Conservation (phyloP, 2,888 invertebrate genomes). For the Steromphala cineraria region DNA sequence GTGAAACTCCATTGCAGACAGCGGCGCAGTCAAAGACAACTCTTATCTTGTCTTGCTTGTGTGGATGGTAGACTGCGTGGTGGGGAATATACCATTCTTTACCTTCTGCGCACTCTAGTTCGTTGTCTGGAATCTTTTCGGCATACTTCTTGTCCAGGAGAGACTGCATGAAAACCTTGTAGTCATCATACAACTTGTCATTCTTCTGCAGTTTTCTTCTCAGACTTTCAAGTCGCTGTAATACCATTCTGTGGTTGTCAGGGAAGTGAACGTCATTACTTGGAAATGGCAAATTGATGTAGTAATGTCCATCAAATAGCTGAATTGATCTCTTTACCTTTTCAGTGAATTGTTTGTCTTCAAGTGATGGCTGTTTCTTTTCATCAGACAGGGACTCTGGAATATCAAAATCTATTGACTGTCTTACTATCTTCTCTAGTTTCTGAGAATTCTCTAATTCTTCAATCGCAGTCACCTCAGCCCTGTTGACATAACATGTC, state of each 20-base stretch:
- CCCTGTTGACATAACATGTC: no score
- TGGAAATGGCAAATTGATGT: constrained; percentile 9
- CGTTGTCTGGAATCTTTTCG: no score
- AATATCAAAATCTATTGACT: no score
- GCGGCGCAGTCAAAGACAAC: no score
- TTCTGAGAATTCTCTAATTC: neutral
- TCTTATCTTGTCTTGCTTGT: no score
- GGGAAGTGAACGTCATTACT: neutral
- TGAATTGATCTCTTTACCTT: neutral
- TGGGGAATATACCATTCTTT: no score
- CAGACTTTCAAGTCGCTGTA: no score
- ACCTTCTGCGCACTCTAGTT: no score
- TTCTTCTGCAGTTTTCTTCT: neutral
- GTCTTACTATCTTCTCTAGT: neutral
- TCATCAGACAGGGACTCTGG: neutral
- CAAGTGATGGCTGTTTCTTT: neutral
- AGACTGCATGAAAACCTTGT: constrained; percentile 31
- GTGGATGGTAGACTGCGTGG: no score
- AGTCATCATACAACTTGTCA: neutral
- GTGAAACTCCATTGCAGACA: no score
- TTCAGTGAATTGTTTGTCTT: neutral
- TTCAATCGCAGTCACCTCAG: no score
- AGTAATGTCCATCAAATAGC: constrained; percentile 1
- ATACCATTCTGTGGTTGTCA: neutral
- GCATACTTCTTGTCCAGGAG: no score